Evolutionary conservation across 2,113 vertebrate genomes (phyloP), one percentile per base, ranked within the genome.

Genomic region (Mesoclemmys tuberculata): DNA sequence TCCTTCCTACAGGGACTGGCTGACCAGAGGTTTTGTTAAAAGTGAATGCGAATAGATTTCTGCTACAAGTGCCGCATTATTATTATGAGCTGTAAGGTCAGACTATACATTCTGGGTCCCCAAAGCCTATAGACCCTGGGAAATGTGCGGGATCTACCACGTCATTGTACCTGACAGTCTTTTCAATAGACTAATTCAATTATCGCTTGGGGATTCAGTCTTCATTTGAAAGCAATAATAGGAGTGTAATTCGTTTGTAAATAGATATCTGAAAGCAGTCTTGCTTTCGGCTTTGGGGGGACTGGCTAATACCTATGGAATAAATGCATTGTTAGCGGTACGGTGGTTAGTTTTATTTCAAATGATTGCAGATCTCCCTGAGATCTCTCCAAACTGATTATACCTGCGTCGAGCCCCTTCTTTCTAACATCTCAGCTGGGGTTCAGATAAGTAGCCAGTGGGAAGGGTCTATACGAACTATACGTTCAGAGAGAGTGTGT

Each of bases 31-130:
- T 98, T 98, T 98, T 98, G 98, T 99, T 98, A 97, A 97, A 97
- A 98, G 97, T 98, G 98, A 98, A 98, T 98, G 93, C 98, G 84
- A 98, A 97, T 98, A 98, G 98, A 98, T 98, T 98, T 99, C 98
- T 98, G 95, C 97, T 98, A 98, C 98, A 98, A 98, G 98, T 97
- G 96, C 97, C 58, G 94, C 93, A 94, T 98, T 98, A 98, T 98
- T 97, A 98, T 98, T 98, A 98, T 98, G 98, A 98, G 98, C 97
- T 94, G 82, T 98, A 98, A 99, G 98, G 98, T 99, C 98, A 99
- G 97, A 97, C 98, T 98, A 98, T 98, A 98, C 98, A 98, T 98
- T 95, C 92, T 96, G 98, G 98, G 98, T 98, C 98, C 98, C 98
- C 97, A 98, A 98, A 98, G 98, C 98, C 98, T 98, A 98, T 98